Evolutionary conservation across 2,888 invertebrate species (phyloP).

Genomic region (Heteromurus nitidus): DNA sequence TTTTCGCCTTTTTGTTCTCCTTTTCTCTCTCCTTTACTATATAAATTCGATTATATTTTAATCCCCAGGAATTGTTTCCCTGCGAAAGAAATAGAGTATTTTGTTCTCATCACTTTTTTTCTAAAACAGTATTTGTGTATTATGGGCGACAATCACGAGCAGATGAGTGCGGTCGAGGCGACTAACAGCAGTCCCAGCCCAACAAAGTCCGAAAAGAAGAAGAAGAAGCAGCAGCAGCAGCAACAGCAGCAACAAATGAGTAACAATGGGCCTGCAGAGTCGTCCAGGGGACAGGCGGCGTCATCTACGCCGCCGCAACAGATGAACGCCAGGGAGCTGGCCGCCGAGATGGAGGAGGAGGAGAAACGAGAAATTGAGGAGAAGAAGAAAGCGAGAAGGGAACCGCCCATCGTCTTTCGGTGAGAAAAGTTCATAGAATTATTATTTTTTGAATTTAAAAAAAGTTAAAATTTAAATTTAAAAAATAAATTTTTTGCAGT

Average conservation of each 20-base stretch:
- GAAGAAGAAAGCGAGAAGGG: constrained; percentile 81
- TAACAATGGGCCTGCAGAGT: not conserved
- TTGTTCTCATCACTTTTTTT: no score
- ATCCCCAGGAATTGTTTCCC: no score
- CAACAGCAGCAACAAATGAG: constrained; percentile 5
- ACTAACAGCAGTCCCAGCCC: not conserved
- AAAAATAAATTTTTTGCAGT: constrained; percentile 43
- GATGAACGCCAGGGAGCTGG: constrained; percentile 13
- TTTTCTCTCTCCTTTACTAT: no score
- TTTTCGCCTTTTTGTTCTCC: no score
- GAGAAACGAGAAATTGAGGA: constrained; percentile 82
- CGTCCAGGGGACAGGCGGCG: no score
- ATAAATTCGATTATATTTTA: no score
- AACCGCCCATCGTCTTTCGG: constrained; percentile 87
- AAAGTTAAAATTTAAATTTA: not conserved
- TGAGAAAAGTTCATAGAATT: constrained; percentile 25
- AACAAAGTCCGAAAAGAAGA: constrained; percentile 33
- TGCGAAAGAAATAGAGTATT: no score
- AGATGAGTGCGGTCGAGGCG: not conserved
- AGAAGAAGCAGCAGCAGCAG: constrained; percentile 33
- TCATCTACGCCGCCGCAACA: not conserved
- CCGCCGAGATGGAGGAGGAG: constrained; percentile 79
- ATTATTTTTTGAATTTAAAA: not conserved
- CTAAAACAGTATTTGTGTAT: no score
- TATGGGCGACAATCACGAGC: constrained; percentile 1